These are phyloP conservation scores for Intellagama lesueurii DNA, from an alignment of 2,797 vertebrate genomes.

Conservation along the genomic window DNA sequence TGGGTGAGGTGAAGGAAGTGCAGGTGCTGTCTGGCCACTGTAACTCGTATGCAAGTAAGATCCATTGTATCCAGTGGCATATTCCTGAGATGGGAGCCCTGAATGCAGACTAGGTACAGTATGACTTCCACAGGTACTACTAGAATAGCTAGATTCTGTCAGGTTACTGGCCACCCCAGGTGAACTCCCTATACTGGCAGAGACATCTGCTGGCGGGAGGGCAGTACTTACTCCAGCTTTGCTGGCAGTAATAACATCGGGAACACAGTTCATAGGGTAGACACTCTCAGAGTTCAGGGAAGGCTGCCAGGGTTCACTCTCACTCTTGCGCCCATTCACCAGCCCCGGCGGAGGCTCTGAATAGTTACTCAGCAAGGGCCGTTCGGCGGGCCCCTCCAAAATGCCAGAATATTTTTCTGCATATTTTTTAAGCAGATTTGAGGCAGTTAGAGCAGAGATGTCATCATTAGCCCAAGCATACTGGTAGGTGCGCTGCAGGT, in stretches of 20 bases:
- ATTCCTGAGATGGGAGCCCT: conserved; percentile 98
- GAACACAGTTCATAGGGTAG: conserved; percentile 97
- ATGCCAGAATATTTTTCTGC: conserved; percentile 99
- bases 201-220: conserved; percentile 92
- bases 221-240: conserved; percentile 94
- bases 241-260: conserved; percentile 93
- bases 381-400: conserved; percentile 93
- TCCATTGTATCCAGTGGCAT: conserved; percentile 92
- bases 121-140: conserved; percentile 96
- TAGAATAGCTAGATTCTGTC: conserved; percentile 94
- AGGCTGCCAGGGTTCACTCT: conserved; percentile 94
- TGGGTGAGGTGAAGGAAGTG: conserved; percentile 94
- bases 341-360: conserved; percentile 89
- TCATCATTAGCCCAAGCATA: conserved; percentile 99
- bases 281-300: conserved; percentile 88
- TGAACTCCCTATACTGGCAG: conserved; percentile 93
- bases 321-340: conserved; percentile 94
- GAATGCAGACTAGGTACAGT: conserved; percentile 92
- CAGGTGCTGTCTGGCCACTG: conserved; percentile 91
- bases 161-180: conserved; percentile 94
- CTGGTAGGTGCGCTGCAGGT: conserved; percentile 97
- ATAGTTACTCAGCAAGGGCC: conserved; percentile 94
- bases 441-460: conserved; percentile 98
- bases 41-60: conserved; percentile 97
- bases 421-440: conserved; percentile 98